A percentile compares a stretch with the other conserved stretches of the same genome.
These are phyloP conservation scores for Artibeus jamaicensis DNA, from an alignment of 2,797 vertebrate genomes.

Conservation along the genomic window DNA sequence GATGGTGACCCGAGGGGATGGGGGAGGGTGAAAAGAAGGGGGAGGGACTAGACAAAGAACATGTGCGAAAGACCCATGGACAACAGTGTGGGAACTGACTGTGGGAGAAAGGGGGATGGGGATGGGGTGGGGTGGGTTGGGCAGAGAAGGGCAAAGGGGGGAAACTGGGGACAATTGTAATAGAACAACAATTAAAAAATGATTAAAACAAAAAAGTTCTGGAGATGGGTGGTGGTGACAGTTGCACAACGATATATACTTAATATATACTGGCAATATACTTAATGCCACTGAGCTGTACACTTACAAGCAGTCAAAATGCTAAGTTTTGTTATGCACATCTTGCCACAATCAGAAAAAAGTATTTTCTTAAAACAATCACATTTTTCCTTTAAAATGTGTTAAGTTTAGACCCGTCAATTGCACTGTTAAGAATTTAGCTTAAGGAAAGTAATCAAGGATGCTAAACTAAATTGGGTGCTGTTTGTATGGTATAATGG, in stretches of 20 bases:
- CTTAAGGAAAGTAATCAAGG: not conserved
- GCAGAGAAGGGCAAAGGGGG: too few relatives aligned
- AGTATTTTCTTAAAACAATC: not conserved
- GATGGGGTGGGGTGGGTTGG: too few relatives aligned
- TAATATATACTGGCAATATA: too few relatives aligned
- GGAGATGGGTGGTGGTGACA: not conserved
- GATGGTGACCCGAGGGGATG: too few relatives aligned
- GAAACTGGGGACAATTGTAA: too few relatives aligned
- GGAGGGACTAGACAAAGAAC: too few relatives aligned
- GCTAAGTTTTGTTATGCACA: not conserved
- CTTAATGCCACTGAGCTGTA: not conserved
- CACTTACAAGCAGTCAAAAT: not conserved
- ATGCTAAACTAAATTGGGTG: not conserved
- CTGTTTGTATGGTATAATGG: not conserved
- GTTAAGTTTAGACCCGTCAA: not conserved
- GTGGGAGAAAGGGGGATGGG: too few relatives aligned
- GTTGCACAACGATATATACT: not conserved
- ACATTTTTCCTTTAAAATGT: not conserved
- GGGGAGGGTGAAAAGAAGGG: too few relatives aligned
- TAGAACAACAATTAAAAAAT: too few relatives aligned
- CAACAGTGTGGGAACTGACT: too few relatives aligned
- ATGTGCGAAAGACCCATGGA: too few relatives aligned
- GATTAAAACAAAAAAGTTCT: not conserved
- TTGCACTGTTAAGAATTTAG: not conserved
- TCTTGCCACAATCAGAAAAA: not conserved